Evolutionary conservation across 2,888 invertebrate genomes (phyloP).

Genomic region (Phytoseiulus persimilis): DNA sequence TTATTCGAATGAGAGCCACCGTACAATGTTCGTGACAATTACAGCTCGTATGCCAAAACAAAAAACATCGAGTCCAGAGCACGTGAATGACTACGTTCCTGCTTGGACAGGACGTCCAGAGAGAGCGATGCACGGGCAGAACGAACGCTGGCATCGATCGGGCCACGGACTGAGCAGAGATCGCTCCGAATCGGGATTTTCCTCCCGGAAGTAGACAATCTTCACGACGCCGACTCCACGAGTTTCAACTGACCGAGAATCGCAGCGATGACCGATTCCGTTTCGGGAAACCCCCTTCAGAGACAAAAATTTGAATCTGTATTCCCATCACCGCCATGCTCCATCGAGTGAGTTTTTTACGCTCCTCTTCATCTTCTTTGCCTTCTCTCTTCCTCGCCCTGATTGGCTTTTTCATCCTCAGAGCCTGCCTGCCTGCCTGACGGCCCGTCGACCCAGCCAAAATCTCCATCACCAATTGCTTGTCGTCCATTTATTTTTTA

Average conservation of each 20-base stretch:
- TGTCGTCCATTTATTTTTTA: conserved; percentile 5
- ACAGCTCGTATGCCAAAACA: neutral
- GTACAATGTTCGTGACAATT: neutral
- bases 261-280: neutral
- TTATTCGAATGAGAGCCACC: neutral
- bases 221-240: no score
- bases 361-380: neutral
- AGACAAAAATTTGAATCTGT: neutral
- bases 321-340: neutral
- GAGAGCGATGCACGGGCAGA: neutral
- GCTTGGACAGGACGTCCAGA: neutral
- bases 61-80: neutral
- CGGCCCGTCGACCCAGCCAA: neutral
- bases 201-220: no score
- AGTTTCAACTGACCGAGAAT: no score
- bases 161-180: no score
- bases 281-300: neutral
- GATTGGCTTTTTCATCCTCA: neutral
- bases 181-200: no score
- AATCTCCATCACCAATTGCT: neutral
- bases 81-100: neutral
- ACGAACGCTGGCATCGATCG: no score
- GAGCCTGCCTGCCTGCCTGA: no score
- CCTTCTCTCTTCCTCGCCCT: neutral
- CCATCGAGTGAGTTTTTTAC: neutral